Evolutionary conservation across 2,113 vertebrate genomes (phyloP).

Genomic region (Crotalus helleri): DNA sequence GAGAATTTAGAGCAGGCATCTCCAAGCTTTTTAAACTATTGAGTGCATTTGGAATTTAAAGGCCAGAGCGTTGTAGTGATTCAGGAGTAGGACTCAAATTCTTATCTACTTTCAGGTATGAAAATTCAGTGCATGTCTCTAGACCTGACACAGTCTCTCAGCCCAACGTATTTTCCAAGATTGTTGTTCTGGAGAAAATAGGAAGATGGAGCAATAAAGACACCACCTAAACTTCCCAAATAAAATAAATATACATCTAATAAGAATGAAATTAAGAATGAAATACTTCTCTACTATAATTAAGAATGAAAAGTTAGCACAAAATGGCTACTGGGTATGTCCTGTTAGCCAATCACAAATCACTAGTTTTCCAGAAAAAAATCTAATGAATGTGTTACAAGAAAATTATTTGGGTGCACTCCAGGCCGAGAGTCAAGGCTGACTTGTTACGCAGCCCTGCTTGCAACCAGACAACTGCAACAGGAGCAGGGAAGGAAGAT

Average conservation of each 20-base stretch:
- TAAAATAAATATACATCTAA: background rate
- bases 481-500: background rate
- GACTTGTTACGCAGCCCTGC: background rate
- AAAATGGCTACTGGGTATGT: background rate
- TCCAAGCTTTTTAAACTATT: background rate
- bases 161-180: background rate
- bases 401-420: too few species aligned
- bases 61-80: background rate
- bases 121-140: background rate
- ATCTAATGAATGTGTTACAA: background rate
- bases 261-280: background rate
- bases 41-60: background rate
- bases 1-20: background rate
- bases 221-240: background rate
- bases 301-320: background rate
- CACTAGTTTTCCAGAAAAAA: background rate
- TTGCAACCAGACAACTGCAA: background rate
- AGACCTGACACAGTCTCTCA: background rate
- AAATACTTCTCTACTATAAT: background rate
- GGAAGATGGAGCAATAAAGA: background rate
- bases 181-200: background rate
- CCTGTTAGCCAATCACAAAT: background rate
- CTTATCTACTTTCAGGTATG: background rate
- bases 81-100: background rate
- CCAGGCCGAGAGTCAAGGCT: background rate